phyloP scores from a whole-genome alignment of 2,113 vertebrate species.

The Antechinus flavipes region DNA sequence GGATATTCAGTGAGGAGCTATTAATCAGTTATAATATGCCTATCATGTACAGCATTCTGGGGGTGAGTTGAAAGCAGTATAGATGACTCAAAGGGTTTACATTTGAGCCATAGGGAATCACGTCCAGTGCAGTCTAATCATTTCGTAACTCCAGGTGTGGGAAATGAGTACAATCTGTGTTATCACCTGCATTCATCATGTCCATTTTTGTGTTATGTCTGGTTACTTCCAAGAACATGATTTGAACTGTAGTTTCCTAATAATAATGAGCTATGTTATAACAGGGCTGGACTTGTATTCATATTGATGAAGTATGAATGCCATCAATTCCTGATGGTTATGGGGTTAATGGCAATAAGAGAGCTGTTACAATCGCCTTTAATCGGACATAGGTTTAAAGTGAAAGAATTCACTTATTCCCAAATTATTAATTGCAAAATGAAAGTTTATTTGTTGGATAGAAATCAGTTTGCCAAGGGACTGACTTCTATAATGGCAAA shows the following conservation, averaged over 20 bases:
- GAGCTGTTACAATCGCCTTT: no score
- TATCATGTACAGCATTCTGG: not conserved
- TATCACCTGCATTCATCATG: conserved; percentile 43
- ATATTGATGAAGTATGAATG: no score
- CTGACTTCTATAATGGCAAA: no score
- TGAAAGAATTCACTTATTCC: no score
- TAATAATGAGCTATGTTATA: conserved; percentile 51
- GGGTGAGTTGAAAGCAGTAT: conserved; percentile 52
- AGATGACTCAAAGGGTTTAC: conserved; percentile 61
- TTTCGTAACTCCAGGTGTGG: conserved; percentile 55
- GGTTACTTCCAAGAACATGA: conserved; percentile 56
- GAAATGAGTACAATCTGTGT: conserved; percentile 20
- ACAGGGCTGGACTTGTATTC: conserved; percentile 67
- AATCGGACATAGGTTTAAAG: no score
- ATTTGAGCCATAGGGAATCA: conserved; percentile 44
- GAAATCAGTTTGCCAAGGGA: no score
- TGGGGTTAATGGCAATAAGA: no score
- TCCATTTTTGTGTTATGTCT: conserved; percentile 52
- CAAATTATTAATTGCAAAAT: no score
- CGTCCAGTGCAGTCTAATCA: conserved; percentile 46
- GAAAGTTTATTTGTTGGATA: no score
- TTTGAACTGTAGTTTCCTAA: conserved; percentile 51
- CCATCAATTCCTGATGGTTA: no score
- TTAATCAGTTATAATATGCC: not conserved
- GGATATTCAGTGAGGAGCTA: conserved; percentile 52